Evolutionary conservation across 1,140 invertebrate genomes (phyloP).

Genomic region (Pantala flavescens): DNA sequence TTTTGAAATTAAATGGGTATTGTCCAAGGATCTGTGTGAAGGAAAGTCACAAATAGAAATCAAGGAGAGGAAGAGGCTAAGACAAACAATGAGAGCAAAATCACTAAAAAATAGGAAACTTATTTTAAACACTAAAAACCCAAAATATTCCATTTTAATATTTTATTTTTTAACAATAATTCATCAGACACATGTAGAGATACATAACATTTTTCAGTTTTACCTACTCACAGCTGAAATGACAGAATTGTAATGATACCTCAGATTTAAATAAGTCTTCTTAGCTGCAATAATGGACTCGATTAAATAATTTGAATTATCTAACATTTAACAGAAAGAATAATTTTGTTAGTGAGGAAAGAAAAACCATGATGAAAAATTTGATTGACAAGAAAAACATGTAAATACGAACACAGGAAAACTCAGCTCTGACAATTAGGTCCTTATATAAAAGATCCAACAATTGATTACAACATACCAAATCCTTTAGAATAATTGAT

Average conservation of each 20-base stretch:
- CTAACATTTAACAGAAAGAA: neutral
- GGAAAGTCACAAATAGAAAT: too few species aligned
- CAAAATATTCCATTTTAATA: neutral
- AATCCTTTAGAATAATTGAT: slow-evolving; percentile 83
- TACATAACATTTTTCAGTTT: neutral
- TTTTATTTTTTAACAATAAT: slow-evolving; percentile 1
- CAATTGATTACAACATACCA: slow-evolving; percentile 55
- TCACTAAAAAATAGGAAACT: too few species aligned
- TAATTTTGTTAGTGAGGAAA: neutral
- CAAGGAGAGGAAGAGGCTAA: too few species aligned
- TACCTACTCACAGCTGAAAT: neutral
- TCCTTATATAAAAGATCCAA: neutral
- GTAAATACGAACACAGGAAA: neutral
- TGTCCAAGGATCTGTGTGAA: too few species aligned
- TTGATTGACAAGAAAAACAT: neutral
- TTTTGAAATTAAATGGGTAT: too few species aligned
- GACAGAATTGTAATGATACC: neutral
- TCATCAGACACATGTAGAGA: neutral
- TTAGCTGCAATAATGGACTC: neutral
- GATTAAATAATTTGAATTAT: neutral
- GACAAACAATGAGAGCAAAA: too few species aligned
- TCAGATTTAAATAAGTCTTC: neutral
- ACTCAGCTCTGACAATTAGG: neutral
- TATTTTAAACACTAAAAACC: too few species aligned
- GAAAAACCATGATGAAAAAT: neutral